A percentile compares a stretch with the other conserved stretches of the same genome.
Conservation (phyloP, 1,140 invertebrate species). For the Protaetia brevitarsis region DNA sequence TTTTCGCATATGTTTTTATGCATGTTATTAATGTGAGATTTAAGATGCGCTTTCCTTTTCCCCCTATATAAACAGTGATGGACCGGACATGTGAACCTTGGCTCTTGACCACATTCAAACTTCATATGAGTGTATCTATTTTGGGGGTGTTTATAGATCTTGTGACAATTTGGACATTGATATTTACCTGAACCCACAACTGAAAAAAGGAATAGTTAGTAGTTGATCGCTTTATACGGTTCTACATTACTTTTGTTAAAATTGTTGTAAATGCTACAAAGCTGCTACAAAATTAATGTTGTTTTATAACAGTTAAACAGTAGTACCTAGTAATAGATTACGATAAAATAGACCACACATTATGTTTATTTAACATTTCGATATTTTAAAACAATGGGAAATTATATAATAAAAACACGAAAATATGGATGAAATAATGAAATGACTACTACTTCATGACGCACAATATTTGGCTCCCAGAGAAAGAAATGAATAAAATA, state of each 20-base stretch:
- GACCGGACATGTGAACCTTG: slow-evolving; percentile 53
- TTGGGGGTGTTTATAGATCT: slow-evolving; percentile 29
- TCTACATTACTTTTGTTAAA: slow-evolving; percentile 24
- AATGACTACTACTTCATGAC: too few relatives aligned
- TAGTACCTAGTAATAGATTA: too few relatives aligned
- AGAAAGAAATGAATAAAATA: too few relatives aligned
- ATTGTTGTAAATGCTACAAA: slow-evolving; percentile 31
- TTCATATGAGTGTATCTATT: slow-evolving; percentile 46
- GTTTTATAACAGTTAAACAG: too few relatives aligned
- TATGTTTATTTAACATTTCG: too few relatives aligned
- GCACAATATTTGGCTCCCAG: too few relatives aligned
- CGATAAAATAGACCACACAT: too few relatives aligned
- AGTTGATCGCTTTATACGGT: slow-evolving; percentile 24
- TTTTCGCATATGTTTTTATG: slow-evolving; percentile 19
- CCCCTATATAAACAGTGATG: slow-evolving; percentile 52
- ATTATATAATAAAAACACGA: too few relatives aligned
- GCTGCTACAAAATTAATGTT: slow-evolving; percentile 15
- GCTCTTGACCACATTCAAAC: slow-evolving; percentile 54
- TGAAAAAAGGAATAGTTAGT: slow-evolving; percentile 24
- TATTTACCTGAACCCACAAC: slow-evolving; percentile 32
- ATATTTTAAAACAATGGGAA: too few relatives aligned
- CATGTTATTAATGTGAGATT: slow-evolving; percentile 42
- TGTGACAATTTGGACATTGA: slow-evolving; percentile 29
- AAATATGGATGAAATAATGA: too few relatives aligned
- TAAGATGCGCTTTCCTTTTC: slow-evolving; percentile 52